Conservation (phyloP, 1,140 invertebrate genomes). For the Diachasma alloeum region DNA sequence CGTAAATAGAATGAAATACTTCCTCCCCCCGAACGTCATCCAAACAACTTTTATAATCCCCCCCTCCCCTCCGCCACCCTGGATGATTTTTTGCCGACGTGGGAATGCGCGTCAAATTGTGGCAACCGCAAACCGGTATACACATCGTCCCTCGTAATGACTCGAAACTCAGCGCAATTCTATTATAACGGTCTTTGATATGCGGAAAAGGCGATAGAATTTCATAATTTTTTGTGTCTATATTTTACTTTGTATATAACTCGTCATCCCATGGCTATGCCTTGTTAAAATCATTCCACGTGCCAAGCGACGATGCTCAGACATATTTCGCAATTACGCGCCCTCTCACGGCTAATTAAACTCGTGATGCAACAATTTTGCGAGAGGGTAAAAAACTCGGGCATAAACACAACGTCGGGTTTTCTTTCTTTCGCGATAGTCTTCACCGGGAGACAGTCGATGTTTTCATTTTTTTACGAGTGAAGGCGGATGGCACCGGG, state of each 20-base stretch:
- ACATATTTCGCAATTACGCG: conserved; percentile 21
- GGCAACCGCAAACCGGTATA: conserved; percentile 29
- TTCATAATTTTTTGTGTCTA: conserved; percentile 11
- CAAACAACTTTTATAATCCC: not conserved
- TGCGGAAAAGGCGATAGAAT: conserved; percentile 27
- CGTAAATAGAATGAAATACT: no score
- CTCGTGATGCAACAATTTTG: not conserved
- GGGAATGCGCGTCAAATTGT: conserved; percentile 14
- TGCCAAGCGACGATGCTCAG: conserved; percentile 15
- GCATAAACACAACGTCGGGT: not conserved
- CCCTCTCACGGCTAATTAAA: conserved; percentile 21
- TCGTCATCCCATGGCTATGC: not conserved
- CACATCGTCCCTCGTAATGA: conserved; percentile 12
- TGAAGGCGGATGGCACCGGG: no score
- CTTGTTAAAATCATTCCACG: conserved; percentile 32
- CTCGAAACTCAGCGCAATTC: conserved; percentile 20
- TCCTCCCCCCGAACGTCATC: not conserved
- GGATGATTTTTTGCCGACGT: not conserved
- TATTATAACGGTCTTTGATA: conserved; percentile 38
- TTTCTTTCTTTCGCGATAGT: not conserved
- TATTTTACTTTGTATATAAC: conserved; percentile 12
- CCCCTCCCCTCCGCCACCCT: not conserved
- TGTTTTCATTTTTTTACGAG: not conserved
- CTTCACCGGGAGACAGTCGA: not conserved
- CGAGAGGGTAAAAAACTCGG: not conserved